A percentile compares a stretch with the other conserved stretches of the same genome.
These are phyloP conservation scores for Clanis bilineata DNA, from an alignment of 2,888 invertebrate genomes.

Conservation along the genomic window DNA sequence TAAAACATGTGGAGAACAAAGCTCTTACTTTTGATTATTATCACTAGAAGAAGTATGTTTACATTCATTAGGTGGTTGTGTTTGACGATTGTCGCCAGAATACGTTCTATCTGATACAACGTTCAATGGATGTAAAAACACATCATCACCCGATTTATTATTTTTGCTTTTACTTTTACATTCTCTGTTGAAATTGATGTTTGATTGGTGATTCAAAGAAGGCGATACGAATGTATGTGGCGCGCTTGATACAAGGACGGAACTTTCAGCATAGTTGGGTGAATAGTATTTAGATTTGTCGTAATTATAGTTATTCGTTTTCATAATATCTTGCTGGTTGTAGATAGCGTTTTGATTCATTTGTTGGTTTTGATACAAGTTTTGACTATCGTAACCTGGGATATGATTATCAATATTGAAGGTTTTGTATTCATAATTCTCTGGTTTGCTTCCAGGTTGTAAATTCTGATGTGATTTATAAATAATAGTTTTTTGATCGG, in stretches of 20 bases:
- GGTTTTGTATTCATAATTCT: slow-evolving; percentile 59
- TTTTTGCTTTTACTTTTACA: slow-evolving; percentile 30
- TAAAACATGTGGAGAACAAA: neutral
- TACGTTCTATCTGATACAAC: slow-evolving; percentile 1
- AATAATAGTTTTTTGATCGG: slow-evolving; percentile 33
- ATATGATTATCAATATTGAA: slow-evolving; percentile 51
- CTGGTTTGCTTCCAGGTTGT: slow-evolving; percentile 34
- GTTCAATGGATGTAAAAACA: slow-evolving; percentile 23
- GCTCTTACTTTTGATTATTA: neutral
- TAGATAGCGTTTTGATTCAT: slow-evolving; percentile 34
- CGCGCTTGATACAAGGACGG: slow-evolving; percentile 25
- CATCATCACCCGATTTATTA: slow-evolving; percentile 28
- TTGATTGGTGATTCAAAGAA: neutral
- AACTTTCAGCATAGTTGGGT: slow-evolving; percentile 40
- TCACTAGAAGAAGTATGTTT: neutral
- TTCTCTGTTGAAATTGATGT: slow-evolving; percentile 28
- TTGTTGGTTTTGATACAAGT: slow-evolving; percentile 36
- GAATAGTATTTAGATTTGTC: slow-evolving; percentile 49
- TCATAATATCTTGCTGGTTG: slow-evolving; percentile 30
- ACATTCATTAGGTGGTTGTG: slow-evolving; percentile 16
- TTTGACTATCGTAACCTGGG: slow-evolving; percentile 39
- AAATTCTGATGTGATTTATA: slow-evolving; percentile 34
- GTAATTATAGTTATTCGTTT: slow-evolving; percentile 42
- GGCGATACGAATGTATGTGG: slow-evolving; percentile 17
- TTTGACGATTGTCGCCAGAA: slow-evolving; percentile 8